Evolutionary conservation across 2,888 invertebrate species (phyloP).

Genomic region (Aleiodes leptofemur): DNA sequence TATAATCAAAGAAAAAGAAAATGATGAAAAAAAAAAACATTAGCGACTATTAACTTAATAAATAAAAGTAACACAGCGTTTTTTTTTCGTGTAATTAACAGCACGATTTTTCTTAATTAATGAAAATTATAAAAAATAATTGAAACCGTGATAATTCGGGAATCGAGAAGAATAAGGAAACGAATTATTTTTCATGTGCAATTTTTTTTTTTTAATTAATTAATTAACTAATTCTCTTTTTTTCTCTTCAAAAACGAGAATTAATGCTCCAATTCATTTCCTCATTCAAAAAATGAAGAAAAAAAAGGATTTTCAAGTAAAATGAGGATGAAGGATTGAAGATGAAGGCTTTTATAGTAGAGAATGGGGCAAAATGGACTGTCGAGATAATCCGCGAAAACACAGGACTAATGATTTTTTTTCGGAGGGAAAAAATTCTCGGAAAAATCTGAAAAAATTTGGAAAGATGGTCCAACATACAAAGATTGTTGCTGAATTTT

Average conservation of each 20-base stretch:
- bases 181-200: too few relatives aligned
- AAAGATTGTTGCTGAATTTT: too few relatives aligned
- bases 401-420: too few relatives aligned
- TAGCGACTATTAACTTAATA: slow-evolving; percentile 28
- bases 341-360: too few relatives aligned
- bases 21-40: slow-evolving; percentile 39
- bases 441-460: too few relatives aligned
- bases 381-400: too few relatives aligned
- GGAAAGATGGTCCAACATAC: too few relatives aligned
- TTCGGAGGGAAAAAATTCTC: too few relatives aligned
- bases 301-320: slow-evolving; percentile 19
- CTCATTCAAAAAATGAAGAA: slow-evolving; percentile 31
- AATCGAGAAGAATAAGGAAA: not conserved
- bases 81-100: slow-evolving; percentile 24
- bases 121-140: slow-evolving; percentile 52
- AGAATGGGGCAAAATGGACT: too few relatives aligned
- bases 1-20: slow-evolving; percentile 18
- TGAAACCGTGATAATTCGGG: slow-evolving; percentile 5
- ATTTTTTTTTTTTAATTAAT: not conserved
- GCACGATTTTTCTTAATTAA: slow-evolving; percentile 40
- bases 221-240: slow-evolving; percentile 1
- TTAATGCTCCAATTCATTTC: not conserved
- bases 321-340: slow-evolving; percentile 44
- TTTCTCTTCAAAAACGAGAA: not conserved
- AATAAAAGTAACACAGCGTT: slow-evolving; percentile 46